These are phyloP conservation scores for Poicephalus gulielmi DNA, from an alignment of 2,113 vertebrate species.

Conservation along the genomic window DNA sequence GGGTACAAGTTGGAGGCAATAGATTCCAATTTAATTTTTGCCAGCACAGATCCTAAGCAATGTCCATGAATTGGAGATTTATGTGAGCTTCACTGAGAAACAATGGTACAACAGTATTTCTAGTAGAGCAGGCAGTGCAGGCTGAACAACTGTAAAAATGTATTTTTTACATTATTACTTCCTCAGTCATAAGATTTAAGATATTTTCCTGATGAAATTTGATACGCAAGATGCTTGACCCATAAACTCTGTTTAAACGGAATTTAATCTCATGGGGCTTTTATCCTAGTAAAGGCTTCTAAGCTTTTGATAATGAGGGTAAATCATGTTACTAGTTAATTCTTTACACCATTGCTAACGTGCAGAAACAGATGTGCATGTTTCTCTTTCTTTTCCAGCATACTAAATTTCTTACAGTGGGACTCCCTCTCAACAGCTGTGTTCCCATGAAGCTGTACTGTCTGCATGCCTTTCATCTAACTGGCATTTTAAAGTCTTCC, in stretches of 20 bases:
- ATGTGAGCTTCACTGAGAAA: not conserved
- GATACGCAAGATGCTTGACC: not conserved
- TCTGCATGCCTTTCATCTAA: not conserved
- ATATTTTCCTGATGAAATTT: not conserved
- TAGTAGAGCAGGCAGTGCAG: not conserved
- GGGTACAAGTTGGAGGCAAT: not conserved
- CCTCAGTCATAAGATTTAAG: not conserved
- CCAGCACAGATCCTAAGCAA: not conserved
- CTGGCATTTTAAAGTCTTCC: not conserved
- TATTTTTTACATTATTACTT: not conserved
- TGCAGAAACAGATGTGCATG: not conserved
- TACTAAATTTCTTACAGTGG: not conserved
- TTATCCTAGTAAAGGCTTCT: not conserved
- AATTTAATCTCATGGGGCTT: not conserved
- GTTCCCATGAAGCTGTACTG: not conserved
- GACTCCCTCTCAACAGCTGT: not conserved
- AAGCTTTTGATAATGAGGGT: not conserved
- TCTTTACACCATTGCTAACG: not conserved
- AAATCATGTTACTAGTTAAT: not conserved
- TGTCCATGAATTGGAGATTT: not conserved
- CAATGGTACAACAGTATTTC: not conserved
- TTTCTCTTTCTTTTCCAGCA: not conserved
- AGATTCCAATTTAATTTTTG: not conserved
- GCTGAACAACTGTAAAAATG: not conserved
- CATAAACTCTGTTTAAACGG: not conserved